Conservation (phyloP, 2,888 invertebrate species). For the Pachydiplax longipennis region DNA sequence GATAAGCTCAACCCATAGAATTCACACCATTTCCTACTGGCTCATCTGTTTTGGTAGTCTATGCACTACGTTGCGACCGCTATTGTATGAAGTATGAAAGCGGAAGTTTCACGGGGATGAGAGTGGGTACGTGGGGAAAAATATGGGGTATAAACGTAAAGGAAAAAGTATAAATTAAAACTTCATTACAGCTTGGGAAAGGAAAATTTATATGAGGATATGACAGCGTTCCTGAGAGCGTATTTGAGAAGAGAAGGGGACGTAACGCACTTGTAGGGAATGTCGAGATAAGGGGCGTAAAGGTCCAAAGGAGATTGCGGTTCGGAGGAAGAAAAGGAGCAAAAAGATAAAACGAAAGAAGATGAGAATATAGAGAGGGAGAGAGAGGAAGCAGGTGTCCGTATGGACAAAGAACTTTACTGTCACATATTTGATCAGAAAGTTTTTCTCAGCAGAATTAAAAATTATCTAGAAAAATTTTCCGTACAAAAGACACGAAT, state of each 20-base stretch:
- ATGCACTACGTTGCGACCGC: too few relatives aligned
- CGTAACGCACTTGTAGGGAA: background rate
- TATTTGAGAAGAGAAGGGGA: background rate
- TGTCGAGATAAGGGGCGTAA: background rate
- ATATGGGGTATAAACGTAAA: background rate
- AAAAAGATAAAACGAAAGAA: background rate
- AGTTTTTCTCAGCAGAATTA: too few relatives aligned
- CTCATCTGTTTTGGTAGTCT: too few relatives aligned
- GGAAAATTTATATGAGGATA: slow-evolving; percentile 8
- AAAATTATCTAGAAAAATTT: too few relatives aligned
- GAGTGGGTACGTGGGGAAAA: too few relatives aligned
- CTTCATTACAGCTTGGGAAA: background rate
- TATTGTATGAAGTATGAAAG: too few relatives aligned
- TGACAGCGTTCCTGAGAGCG: background rate
- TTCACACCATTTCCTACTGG: too few relatives aligned
- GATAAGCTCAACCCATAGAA: too few relatives aligned
- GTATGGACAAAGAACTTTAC: too few relatives aligned
- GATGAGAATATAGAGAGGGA: background rate
- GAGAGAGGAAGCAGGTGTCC: background rate
- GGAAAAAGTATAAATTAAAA: background rate
- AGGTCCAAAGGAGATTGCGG: background rate
- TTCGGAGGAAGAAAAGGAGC: background rate
- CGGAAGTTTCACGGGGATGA: too few relatives aligned
- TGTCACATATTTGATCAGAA: too few relatives aligned
- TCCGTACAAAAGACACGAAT: too few relatives aligned